Conservation (phyloP, 2,888 invertebrate genomes). For the Imbricaverruca yamaguchii region DNA sequence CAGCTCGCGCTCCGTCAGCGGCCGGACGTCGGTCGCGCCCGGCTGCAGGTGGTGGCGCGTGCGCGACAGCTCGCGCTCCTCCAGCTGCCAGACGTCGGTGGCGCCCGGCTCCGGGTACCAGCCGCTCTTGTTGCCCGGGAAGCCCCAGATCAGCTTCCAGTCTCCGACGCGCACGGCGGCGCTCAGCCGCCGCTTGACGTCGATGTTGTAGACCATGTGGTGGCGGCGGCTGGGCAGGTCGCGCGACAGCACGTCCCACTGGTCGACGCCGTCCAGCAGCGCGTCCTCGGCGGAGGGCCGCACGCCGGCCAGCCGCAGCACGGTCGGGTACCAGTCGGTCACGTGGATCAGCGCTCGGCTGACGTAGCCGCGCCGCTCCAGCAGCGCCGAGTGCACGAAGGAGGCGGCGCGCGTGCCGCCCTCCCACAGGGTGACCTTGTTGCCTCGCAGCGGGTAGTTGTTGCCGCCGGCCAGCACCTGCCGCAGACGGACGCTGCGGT, state of each 20-base stretch:
- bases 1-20: not conserved
- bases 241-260: slow-evolving; percentile 58
- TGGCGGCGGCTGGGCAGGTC: slow-evolving; percentile 22
- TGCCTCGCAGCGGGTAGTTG: slow-evolving; percentile 50
- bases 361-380: slow-evolving; percentile 44
- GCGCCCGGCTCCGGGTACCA: slow-evolving; percentile 9
- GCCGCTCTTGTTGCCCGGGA: slow-evolving; percentile 9
- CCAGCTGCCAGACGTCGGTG: not conserved
- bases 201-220: slow-evolving; percentile 30
- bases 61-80: not conserved
- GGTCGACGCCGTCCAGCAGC: slow-evolving; percentile 60
- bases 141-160: slow-evolving; percentile 23
- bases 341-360: slow-evolving; percentile 27
- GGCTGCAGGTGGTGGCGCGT: not conserved
- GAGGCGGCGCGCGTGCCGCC: slow-evolving; percentile 79
- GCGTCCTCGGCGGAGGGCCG: slow-evolving; percentile 36
- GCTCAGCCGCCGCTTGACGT: slow-evolving; percentile 19
- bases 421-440: slow-evolving; percentile 80
- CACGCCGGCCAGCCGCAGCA: slow-evolving; percentile 29
- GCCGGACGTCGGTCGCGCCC: not conserved
- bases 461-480: slow-evolving; percentile 28
- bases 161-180: slow-evolving; percentile 26
- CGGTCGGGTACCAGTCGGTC: slow-evolving; percentile 30
- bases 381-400: slow-evolving; percentile 65
- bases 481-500: too few species aligned